Conservation (phyloP, 2,888 invertebrate genomes). For the Thumatha senex region DNA sequence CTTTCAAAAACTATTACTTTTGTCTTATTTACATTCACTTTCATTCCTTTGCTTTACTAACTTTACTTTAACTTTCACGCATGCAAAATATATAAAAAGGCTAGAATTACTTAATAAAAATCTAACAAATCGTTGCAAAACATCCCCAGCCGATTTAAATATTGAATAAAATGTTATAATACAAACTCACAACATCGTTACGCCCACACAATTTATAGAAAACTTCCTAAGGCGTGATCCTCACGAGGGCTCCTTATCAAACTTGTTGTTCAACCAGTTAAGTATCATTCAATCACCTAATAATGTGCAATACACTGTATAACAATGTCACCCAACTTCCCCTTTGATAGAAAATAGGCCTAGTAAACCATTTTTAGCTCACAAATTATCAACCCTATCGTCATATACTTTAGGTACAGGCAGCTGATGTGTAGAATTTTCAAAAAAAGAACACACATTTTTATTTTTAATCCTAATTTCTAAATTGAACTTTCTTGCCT, state of each 20-base stretch:
- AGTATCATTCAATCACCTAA: conserved; percentile 82
- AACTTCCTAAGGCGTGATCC: conserved; percentile 49
- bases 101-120: background rate
- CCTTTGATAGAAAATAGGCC: conserved; percentile 42
- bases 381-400: conserved; percentile 36
- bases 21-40: no score
- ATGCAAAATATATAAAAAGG: no score
- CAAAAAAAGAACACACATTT: conserved; percentile 63
- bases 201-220: conserved; percentile 25
- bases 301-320: conserved; percentile 82
- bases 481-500: background rate
- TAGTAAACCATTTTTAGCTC: conserved; percentile 22
- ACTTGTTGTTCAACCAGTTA: conserved; percentile 70
- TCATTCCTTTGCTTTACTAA: no score
- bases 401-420: conserved; percentile 9
- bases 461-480: conserved; percentile 38
- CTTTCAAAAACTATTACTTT: no score
- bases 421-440: conserved; percentile 33
- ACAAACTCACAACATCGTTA: conserved; percentile 19
- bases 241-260: conserved; percentile 75
- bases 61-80: no score
- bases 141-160: background rate
- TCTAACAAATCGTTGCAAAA: background rate
- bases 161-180: conserved; percentile 2
- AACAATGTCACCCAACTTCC: conserved; percentile 78